Conservation (phyloP, 2,113 vertebrate species). For the Dicaeum eximium region DNA sequence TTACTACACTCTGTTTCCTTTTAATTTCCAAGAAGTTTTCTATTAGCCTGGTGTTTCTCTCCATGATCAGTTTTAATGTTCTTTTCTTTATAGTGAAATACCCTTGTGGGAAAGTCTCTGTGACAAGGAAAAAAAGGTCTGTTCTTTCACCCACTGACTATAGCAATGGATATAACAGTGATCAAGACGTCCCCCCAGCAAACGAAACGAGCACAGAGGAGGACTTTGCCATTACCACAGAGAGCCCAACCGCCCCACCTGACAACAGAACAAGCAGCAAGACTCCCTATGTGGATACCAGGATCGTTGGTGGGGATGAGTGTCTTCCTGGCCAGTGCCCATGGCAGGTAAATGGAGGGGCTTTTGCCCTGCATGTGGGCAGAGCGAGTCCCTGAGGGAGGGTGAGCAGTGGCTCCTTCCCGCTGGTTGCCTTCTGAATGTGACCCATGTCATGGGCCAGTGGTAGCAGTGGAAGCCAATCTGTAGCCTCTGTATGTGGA, state of each 20-base stretch:
- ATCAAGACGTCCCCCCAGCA: not conserved
- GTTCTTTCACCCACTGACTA: not conserved
- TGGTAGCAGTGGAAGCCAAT: not conserved
- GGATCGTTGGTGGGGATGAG: conserved; percentile 72
- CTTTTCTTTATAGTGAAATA: conserved; percentile 52
- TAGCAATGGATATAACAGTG: not conserved
- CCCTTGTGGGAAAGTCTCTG: conserved; percentile 60
- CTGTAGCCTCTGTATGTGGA: not conserved
- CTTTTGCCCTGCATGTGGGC: not conserved
- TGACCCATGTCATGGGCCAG: rapidly evolving
- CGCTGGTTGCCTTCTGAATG: not conserved
- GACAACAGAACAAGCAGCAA: not conserved
- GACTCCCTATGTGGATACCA: rapidly evolving
- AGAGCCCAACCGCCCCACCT: not conserved
- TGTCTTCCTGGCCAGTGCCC: conserved; percentile 87
- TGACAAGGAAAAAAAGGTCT: conserved; percentile 18
- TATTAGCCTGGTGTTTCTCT: not conserved
- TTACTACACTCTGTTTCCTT: no score
- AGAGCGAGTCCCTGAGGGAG: not conserved
- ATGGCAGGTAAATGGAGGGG: conserved; percentile 83
- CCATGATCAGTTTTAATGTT: not conserved
- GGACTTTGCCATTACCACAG: not conserved
- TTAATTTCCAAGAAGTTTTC: no score
- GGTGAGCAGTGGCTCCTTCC: not conserved
- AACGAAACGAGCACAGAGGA: rapidly evolving